Percentiles rank a stretch among this genome's conserved stretches.
phyloP scores from a whole-genome alignment of 2,888 invertebrate species.

The Magallana nippona region DNA sequence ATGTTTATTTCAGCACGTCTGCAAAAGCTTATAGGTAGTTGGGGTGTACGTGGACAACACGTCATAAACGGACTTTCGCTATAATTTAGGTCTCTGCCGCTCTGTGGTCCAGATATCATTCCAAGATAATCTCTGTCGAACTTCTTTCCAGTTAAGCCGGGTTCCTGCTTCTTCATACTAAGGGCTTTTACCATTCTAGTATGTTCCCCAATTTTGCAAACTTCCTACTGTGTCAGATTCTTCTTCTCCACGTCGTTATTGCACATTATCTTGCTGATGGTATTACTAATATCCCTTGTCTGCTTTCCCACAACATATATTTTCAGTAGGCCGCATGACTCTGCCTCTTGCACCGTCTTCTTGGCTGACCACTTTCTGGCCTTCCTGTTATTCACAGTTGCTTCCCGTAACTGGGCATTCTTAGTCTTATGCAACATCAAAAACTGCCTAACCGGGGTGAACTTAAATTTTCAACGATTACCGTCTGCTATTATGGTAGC shows the following conservation, averaged over 20 bases:
- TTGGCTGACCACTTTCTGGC: slow-evolving; percentile 43
- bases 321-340: slow-evolving; percentile 8
- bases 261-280: slow-evolving; percentile 7
- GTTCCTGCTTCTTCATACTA: slow-evolving; percentile 33
- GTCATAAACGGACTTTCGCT: too few species aligned
- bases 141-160: background rate
- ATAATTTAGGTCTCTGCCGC: background rate
- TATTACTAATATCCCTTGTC: background rate
- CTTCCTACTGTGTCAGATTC: background rate
- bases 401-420: slow-evolving; percentile 28
- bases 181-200: slow-evolving; percentile 18
- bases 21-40: too few species aligned
- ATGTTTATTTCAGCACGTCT: background rate
- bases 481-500: slow-evolving; percentile 35
- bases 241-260: background rate
- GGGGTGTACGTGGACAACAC: too few species aligned
- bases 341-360: slow-evolving; percentile 45
- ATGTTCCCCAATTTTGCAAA: slow-evolving; percentile 18
- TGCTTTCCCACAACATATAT: too few species aligned
- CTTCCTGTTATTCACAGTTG: slow-evolving; percentile 2
- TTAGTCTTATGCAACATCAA: slow-evolving; percentile 42
- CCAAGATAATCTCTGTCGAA: background rate
- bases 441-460: slow-evolving; percentile 44
- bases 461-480: slow-evolving; percentile 50
- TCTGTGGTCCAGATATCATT: slow-evolving; percentile 39